phyloP scores from a whole-genome alignment of 2,113 vertebrate species.

The Prolemur simus region DNA sequence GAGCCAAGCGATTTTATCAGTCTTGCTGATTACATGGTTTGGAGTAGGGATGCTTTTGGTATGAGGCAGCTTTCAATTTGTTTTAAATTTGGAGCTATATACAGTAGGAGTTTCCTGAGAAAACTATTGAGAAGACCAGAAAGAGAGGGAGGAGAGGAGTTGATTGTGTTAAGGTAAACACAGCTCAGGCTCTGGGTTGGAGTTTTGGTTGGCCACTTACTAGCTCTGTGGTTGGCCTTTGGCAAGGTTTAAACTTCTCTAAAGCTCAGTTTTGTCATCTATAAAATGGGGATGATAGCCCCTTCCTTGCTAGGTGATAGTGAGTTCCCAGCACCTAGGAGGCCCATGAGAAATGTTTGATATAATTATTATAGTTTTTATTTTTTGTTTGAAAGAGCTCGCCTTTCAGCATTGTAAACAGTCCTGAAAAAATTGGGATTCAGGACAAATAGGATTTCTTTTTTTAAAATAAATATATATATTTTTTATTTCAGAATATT shows the following conservation, averaged over 20 bases:
- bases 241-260: background rate
- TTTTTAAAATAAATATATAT: background rate
- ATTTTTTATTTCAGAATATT: no score
- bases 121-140: no score
- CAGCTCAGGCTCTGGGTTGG: no score
- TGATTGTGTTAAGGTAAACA: no score
- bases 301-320: background rate
- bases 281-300: background rate
- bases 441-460: background rate
- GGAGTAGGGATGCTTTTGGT: no score
- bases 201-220: background rate
- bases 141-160: no score
- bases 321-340: background rate
- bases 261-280: slow-evolving; percentile 4
- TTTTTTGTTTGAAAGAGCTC: slow-evolving; percentile 15
- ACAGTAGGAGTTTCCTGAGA: no score
- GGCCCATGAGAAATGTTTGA: background rate
- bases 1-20: background rate
- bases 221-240: background rate
- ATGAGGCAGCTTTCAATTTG: no score
- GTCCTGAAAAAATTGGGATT: slow-evolving; percentile 28
- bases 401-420: background rate
- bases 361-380: background rate
- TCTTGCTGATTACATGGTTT: no score
- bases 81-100: no score